Percentiles rank a stretch among this genome's conserved stretches.
phyloP scores from a whole-genome alignment of 53 echinoderm and acorn worm genomes.

The Antedon mediterranea region DNA sequence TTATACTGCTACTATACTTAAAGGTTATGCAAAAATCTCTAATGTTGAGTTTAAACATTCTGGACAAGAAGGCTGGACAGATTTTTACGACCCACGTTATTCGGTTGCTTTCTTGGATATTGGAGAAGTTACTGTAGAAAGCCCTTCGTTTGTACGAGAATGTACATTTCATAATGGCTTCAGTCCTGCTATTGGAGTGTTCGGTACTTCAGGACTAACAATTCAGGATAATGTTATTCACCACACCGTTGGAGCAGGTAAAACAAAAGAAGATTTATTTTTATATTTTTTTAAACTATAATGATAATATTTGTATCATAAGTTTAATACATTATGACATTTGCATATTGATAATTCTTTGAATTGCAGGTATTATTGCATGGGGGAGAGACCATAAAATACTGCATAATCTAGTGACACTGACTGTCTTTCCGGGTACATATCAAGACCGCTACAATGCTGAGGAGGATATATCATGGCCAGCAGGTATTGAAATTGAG shows the following conservation, averaged over 20 bases:
- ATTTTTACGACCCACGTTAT: conserved; percentile 70
- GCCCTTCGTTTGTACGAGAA: conserved; percentile 50
- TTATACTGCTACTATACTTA: no score
- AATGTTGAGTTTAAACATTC: conserved; percentile 66
- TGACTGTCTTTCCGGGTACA: conserved; percentile 66
- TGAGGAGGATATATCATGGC: conserved; percentile 60
- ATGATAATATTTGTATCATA: no score
- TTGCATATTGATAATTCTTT: no score
- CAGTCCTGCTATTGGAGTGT: no score
- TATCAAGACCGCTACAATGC: conserved; percentile 65
- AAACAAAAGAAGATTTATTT: no score
- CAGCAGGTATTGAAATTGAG: conserved; percentile 61
- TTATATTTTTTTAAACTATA: no score
- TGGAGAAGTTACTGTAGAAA: conserved; percentile 7
- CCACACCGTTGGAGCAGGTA: conserved; percentile 79
- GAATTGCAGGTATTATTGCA: conserved; percentile 44
- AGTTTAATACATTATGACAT: no score
- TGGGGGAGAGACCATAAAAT: conserved; percentile 33
- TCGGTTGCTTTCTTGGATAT: conserved; percentile 59
- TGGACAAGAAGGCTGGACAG: conserved; percentile 83
- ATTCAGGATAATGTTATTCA: conserved; percentile 71
- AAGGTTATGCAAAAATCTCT: conserved; percentile 68
- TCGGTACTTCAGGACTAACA: conserved; percentile 40
- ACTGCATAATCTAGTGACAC: conserved; percentile 58
- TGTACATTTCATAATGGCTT: conserved; percentile 92